Percentiles rank a stretch among this genome's conserved stretches.
phyloP scores from a whole-genome alignment of 2,113 vertebrate genomes.

The Phylloscopus trochiloides region DNA sequence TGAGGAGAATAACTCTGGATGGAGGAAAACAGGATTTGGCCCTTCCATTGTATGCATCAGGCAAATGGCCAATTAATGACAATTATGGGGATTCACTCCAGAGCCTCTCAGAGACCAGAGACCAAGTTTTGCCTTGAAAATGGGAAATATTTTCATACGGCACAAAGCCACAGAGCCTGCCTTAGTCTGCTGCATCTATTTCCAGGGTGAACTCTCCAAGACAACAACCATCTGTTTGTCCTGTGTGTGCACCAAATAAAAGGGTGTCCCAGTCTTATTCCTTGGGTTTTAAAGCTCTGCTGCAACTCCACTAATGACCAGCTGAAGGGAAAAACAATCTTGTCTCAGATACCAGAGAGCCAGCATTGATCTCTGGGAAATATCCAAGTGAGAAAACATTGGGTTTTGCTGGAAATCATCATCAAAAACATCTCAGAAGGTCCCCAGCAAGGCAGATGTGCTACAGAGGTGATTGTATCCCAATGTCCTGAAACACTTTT shows the following conservation, averaged over 20 bases:
- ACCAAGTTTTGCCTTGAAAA: background rate
- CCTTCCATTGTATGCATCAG: background rate
- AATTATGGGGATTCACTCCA: background rate
- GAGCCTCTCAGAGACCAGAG: background rate
- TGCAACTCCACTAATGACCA: background rate
- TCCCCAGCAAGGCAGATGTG: background rate
- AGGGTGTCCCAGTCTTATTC: background rate
- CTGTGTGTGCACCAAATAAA: background rate
- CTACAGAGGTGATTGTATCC: background rate
- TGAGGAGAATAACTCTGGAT: background rate
- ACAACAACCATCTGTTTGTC: background rate
- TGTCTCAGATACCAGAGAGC: background rate
- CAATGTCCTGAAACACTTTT: background rate
- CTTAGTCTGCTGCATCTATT: background rate
- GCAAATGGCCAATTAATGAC: background rate
- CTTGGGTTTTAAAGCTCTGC: background rate
- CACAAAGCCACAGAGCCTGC: background rate
- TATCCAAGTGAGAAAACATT: background rate
- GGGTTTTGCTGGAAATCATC: background rate
- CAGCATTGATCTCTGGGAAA: background rate
- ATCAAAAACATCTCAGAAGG: background rate
- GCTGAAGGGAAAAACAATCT: background rate
- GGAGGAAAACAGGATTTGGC: background rate
- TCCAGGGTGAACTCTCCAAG: background rate
- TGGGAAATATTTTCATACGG: background rate